Conservation (phyloP, 2,888 invertebrate genomes). For the Agrochola lychnidis region DNA sequence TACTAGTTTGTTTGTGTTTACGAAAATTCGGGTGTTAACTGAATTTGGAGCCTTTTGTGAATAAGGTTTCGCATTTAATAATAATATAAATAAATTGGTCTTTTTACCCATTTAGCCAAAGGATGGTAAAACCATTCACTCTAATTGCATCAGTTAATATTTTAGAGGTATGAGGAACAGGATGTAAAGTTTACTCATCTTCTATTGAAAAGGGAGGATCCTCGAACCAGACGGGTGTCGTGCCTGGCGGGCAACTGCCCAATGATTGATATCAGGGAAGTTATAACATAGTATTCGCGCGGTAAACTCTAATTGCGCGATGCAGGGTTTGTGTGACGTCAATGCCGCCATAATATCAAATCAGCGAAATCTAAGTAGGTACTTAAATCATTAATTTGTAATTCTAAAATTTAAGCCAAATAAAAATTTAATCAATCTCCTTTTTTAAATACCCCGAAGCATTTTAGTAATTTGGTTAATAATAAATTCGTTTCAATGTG, state of each 20-base stretch:
- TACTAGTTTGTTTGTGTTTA: background rate
- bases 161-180: no score
- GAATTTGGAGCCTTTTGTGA: background rate
- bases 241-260: no score
- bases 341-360: background rate
- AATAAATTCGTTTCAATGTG: constrained; percentile 27
- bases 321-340: no score
- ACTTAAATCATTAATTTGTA: constrained; percentile 22
- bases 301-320: no score
- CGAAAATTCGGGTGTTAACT: background rate
- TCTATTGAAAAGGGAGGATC: no score
- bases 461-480: constrained; percentile 26
- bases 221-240: no score
- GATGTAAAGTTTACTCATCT: no score
- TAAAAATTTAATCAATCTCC: constrained; percentile 8
- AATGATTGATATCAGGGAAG: no score
- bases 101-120: background rate
- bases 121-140: background rate
- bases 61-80: background rate
- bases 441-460: background rate
- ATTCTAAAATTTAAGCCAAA: constrained; percentile 18
- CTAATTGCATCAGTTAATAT: background rate
- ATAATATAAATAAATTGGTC: no score
- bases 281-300: no score
- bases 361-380: background rate